Percentiles rank a stretch among this genome's conserved stretches.
Evolutionary conservation across 2,888 invertebrate species (phyloP).

Genomic region (Patella caerulea): DNA sequence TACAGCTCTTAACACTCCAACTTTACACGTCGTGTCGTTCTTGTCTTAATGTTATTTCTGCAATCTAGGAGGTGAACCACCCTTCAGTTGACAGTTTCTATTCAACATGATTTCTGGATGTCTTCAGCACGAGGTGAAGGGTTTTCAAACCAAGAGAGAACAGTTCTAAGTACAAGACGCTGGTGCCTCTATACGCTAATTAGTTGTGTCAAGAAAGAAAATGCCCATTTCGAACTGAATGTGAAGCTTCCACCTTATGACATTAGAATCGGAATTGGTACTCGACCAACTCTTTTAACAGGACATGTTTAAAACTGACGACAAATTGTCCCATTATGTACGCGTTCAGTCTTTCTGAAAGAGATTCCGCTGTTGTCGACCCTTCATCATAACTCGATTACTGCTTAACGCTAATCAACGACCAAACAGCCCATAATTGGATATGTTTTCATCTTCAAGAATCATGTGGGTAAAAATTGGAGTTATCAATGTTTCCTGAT

Average conservation of each 20-base stretch:
- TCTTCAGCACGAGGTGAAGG: neutral
- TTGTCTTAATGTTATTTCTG: slow-evolving; percentile 9
- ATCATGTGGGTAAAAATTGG: slow-evolving; percentile 5
- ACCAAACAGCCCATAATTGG: slow-evolving; percentile 25
- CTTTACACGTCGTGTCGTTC: neutral
- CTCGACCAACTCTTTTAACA: slow-evolving; percentile 17
- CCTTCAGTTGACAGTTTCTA: neutral
- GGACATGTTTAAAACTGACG: slow-evolving; percentile 27
- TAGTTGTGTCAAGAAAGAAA: slow-evolving; percentile 12
- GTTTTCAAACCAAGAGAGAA: slow-evolving; percentile 12
- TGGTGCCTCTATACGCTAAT: slow-evolving; percentile 12
- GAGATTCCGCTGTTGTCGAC: slow-evolving; percentile 21
- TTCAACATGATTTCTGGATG: neutral
- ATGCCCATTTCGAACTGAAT: slow-evolving; percentile 7
- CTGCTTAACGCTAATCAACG: slow-evolving; percentile 22
- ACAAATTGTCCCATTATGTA: slow-evolving; percentile 26
- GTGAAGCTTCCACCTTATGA: slow-evolving; percentile 12
- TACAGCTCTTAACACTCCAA: neutral
- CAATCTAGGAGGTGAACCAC: slow-evolving; percentile 2
- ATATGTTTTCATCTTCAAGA: slow-evolving; percentile 23
- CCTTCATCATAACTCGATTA: slow-evolving; percentile 14
- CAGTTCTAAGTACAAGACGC: slow-evolving; percentile 7
- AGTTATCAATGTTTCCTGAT: neutral
- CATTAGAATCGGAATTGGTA: slow-evolving; percentile 16
- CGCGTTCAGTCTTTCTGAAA: slow-evolving; percentile 20